A percentile compares a stretch with the other conserved stretches of the same genome.
Conservation (phyloP, 2,113 vertebrate genomes). For the Eidolon helvum region DNA sequence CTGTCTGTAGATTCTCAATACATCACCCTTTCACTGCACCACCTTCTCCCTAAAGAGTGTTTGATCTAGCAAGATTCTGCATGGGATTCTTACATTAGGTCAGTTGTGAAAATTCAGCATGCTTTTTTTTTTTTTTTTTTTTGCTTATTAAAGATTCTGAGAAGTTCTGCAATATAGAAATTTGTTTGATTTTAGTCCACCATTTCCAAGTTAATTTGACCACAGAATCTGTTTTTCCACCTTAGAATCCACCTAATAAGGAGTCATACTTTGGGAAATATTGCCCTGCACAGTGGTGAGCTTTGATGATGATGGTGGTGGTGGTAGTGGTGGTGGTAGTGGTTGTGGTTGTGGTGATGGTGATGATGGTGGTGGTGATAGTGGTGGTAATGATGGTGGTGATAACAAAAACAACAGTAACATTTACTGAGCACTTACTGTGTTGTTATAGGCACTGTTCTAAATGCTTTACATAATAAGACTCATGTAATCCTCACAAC, state of each 20-base stretch:
- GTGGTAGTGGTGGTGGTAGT: not conserved
- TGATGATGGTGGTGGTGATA: not conserved
- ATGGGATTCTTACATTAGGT: not conserved
- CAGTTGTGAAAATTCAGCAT: not conserved
- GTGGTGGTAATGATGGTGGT: not conserved
- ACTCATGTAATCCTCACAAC: not conserved
- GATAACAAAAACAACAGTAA: not conserved
- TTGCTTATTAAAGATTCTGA: conserved; percentile 4
- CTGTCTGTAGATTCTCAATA: not conserved
- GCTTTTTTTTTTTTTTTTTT: not conserved
- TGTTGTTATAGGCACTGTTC: not conserved
- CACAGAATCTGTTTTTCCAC: not conserved
- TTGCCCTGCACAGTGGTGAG: not conserved
- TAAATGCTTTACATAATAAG: not conserved
- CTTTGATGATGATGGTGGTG: not conserved
- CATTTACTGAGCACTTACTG: not conserved
- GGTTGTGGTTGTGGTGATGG: not conserved
- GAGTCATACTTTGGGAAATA: not conserved
- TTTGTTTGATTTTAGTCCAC: not conserved
- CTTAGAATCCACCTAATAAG: not conserved
- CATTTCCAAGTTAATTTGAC: not conserved
- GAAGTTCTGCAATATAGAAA: not conserved
- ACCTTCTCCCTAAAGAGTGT: not conserved
- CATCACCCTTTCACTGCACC: not conserved
- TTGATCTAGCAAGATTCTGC: not conserved